Base-by-base conservation (phyloP, 2,888 invertebrate genomes). In the Tupiocoris notatus region DNA sequence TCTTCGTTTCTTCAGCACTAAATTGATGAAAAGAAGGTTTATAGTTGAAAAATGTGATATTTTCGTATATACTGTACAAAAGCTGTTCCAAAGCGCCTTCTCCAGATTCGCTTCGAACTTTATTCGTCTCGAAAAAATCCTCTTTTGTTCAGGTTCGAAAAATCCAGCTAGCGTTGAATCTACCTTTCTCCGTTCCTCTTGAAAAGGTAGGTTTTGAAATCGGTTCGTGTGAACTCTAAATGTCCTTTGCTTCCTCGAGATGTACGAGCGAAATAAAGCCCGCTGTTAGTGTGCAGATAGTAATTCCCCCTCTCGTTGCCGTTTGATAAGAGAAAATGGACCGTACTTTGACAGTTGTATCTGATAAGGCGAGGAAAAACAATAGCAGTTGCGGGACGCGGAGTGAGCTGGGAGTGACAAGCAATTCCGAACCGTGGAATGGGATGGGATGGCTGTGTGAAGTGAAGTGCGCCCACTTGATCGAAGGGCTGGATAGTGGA, bases 311-410 rank as follows among this genome's bases (percentile, higher is more conserved):
- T 39, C 39, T 39, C 12, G 39, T 39, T 39, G 39, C 39, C 39
- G 39, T 39, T 58, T 24, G 73, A 73, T 73, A 73, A 73, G 63
- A 63, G 62, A 56, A 73, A 73, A 73, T 63, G 63, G 73, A 63
- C 73, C 57, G 73, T 63, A 61, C 61, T 73, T 73, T 73, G 73
- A 73, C 73, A 73, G 73, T 73, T 73, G 73, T 73, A 73, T 73
- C 73, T 62, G 73, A 73, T 73, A 57, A 73, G 63, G 22, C 24
- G 39, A 22, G 59, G 62, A 54, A 73, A n/a, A 73, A 73, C 73
- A 73, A 73, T 73, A 23, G 73, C 21, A 65, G n/a, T n/a, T 3
- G 17, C 25, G 65, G 18, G n/a, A n/a, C 21, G 18, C 39, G 18
- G 73, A n/a, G 20, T 61, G 24, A 73, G 62, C 73, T 73, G 73